Evolutionary conservation across 2,797 vertebrate species (phyloP), one percentile per base, ranked within the genome.

Genomic region (Discoglossus pictus): DNA sequence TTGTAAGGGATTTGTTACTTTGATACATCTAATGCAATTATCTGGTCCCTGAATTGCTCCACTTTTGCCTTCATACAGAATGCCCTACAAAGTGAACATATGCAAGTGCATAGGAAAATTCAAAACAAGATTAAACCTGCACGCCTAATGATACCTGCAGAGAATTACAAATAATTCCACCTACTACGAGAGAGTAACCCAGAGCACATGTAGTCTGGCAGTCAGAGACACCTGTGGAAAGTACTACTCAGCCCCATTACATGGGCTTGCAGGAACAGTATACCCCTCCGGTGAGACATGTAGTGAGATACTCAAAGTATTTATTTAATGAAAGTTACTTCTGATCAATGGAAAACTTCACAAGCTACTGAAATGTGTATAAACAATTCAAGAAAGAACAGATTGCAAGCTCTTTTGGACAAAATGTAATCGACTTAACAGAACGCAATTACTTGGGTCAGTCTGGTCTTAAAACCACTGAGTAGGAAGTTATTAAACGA

Each of bases 51-150:
- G 42, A 54, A 43, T 54, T 53, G 61, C 50, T 65, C 50, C 39
- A 35, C 39, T 54, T 35, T 43, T 65, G 13, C 62, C 9, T 65
- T 44, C 24, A 35, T 55, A 13, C 20, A 47, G 44, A 38, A 36
- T 35, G 43, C 34, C 4, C 27, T 8, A 31, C 8, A 24, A 47
- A 47, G 21, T 58, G 43, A 56, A 18, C 23, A 48, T 27, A 23
- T 55, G 44, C 65, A 42, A 51, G 20, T 61, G 20, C 27, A 42
- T 3, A 27, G 2, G 9, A 61, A 39, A 53, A 44, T 47, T 39
- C 31, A 23, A 51, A 54, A 68, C 65, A 68, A 68, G 56, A 68
- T 68, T 51, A 60, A 68, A 53, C 56, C 65, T 68, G 65, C 65
- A 36, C 48, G 6, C 8, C 27, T 51, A 54, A 53, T 53, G 56